Percentiles rank a stretch among this genome's conserved stretches.
These are phyloP conservation scores for Mongoloraphidia duomilia DNA, from an alignment of 2,888 invertebrate species.

Conservation along the genomic window DNA sequence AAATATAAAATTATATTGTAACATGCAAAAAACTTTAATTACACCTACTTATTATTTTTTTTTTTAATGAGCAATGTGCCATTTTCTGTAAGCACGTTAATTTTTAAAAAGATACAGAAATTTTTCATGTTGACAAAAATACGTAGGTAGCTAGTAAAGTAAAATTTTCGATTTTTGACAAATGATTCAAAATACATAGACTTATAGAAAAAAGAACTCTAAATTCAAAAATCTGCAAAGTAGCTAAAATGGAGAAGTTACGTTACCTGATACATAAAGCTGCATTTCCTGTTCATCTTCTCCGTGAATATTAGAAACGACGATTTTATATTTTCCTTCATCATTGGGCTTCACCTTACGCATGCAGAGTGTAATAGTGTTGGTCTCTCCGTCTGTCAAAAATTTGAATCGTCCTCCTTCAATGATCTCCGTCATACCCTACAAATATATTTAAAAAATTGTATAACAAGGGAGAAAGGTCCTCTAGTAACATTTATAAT, in stretches of 20 bases:
- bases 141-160: too few species aligned
- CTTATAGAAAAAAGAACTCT: too few species aligned
- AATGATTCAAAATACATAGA: too few species aligned
- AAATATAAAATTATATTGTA: background rate
- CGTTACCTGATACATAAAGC: conserved; percentile 85
- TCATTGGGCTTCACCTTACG: conserved; percentile 92
- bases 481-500: background rate
- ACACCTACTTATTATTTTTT: too few species aligned
- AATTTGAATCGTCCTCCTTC: conserved; percentile 93
- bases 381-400: conserved; percentile 85
- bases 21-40: too few species aligned
- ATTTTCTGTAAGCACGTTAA: too few species aligned
- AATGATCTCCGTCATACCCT: conserved; percentile 79
- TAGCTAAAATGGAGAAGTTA: conserved; percentile 3
- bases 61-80: too few species aligned
- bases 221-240: too few species aligned
- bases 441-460: conserved; percentile 6
- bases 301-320: conserved; percentile 86
- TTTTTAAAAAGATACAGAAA: too few species aligned
- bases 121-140: too few species aligned
- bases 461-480: background rate
- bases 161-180: too few species aligned
- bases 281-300: conserved; percentile 93
- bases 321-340: conserved; percentile 90
- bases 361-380: conserved; percentile 86